These are phyloP conservation scores for Microtus montanus DNA, from an alignment of 2,113 vertebrate genomes.

Conservation along the genomic window DNA sequence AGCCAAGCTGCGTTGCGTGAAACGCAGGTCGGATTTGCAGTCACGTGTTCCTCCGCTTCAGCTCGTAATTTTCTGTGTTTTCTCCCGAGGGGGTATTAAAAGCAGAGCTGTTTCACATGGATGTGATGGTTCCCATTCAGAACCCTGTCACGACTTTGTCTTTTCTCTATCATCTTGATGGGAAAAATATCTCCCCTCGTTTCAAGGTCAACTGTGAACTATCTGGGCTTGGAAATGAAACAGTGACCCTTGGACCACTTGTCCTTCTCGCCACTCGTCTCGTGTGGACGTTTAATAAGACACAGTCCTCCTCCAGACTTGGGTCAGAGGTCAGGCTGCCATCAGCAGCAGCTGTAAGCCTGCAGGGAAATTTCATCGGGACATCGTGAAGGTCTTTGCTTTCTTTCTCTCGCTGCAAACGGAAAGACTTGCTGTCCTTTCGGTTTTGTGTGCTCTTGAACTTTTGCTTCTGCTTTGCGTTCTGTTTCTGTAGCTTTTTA, in stretches of 20 bases:
- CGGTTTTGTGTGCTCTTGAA: not conserved
- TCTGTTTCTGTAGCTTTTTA: not conserved
- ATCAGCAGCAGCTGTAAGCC: conserved; percentile 9
- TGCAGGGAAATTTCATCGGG: not conserved
- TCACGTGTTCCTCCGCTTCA: not conserved
- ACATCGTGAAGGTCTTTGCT: not conserved
- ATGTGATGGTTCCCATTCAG: conserved; percentile 37
- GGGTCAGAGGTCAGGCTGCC: conserved; percentile 27
- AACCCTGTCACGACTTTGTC: conserved; percentile 16
- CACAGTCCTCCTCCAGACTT: not conserved
- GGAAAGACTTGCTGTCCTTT: not conserved
- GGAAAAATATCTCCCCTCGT: conserved; percentile 44
- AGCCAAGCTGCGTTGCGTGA: not conserved
- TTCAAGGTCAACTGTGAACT: conserved; percentile 54
- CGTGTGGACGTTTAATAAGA: conserved; percentile 27
- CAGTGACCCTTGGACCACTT: too few species aligned
- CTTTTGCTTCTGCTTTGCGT: not conserved
- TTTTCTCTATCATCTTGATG: conserved; percentile 41
- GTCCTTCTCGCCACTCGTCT: not conserved
- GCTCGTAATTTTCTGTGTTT: conserved; percentile 45
- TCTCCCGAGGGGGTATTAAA: conserved; percentile 45
- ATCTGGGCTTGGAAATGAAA: conserved; percentile 6
- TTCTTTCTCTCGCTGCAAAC: not conserved
- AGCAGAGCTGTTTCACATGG: conserved; percentile 10
- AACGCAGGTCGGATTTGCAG: conserved; percentile 40